Evolutionary conservation across 2,888 invertebrate species (phyloP), one percentile per base, ranked within the genome.

Genomic region (Alviniconcha strummeri): DNA sequence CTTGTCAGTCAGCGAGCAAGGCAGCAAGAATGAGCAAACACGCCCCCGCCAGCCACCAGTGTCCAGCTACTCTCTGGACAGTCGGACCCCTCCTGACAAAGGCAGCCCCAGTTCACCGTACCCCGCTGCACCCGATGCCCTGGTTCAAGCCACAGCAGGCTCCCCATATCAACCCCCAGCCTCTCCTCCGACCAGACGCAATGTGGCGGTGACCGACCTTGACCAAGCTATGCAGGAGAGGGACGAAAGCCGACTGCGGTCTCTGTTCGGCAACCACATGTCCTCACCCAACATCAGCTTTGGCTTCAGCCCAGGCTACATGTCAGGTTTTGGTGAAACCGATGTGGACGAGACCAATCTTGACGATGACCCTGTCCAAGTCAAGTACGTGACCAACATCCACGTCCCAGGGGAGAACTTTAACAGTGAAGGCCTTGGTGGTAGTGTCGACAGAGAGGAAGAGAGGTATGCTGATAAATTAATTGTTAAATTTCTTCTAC

Each of bases 161-260:
- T 60, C 60, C 13, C 60, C 60, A 4, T 60, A 60, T 60, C 60
- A 60, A 60, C 60, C 60, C 13, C 13, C 60, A 60, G 13, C 64
- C 6, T 36, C 56, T 6, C 8, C 67, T 4, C 60, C 82, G 2
- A 17, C 19, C 52, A 76, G 67, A 67, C 77, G 67, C 54, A 55
- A 69, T 6, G 69, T 77, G 56, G 87, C 82, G n/a, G 90, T 89
- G 5, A 90, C 90, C 9, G 90, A 90, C 78, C 85, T 90, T 36
- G 90, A 90, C 83, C 85, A 89, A 78, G 90, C 89, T 52, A 89
- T 90, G 89, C 86, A 85, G 80, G 89, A 90, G 74, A 79, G 87
- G 57, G 90, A 90, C 81, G 87, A 89, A 75, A 87, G 88, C 76
- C 88, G 88, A 55, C 82, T 89, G 19, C 85, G 85, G 17, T 85